phyloP scores from a whole-genome alignment of 2,113 vertebrate species.

The Rhinoptilus africanus region DNA sequence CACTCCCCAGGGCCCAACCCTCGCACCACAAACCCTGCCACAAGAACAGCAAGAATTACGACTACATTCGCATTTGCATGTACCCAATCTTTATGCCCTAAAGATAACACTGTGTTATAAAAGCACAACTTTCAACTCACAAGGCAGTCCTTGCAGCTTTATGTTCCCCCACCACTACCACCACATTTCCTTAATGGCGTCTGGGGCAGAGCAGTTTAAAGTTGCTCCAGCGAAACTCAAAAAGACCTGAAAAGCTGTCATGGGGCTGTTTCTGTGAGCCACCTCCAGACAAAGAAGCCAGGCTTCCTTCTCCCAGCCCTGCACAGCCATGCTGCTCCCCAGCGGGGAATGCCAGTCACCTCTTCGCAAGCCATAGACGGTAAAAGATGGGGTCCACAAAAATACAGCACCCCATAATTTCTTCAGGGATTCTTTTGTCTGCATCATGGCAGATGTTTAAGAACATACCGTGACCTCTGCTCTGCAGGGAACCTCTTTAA shows the following conservation, averaged over 20 bases:
- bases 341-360: not conserved
- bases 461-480: not conserved
- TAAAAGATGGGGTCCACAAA: not conserved
- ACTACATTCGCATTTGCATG: not conserved
- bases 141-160: not conserved
- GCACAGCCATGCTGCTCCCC: not conserved
- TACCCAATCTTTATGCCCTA: conserved; percentile 15
- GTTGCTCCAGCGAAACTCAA: not conserved
- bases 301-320: not conserved
- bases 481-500: not conserved
- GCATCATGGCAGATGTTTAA: not conserved
- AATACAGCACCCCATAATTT: not conserved
- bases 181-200: not conserved
- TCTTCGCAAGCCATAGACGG: not conserved
- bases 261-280: not conserved
- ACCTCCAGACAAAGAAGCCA: not conserved
- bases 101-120: not conserved
- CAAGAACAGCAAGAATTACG: not conserved
- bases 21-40: not conserved
- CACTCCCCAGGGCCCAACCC: not conserved
- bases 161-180: not conserved
- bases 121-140: not conserved
- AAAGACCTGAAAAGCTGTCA: not conserved
- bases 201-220: not conserved
- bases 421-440: not conserved